Conservation (phyloP, 2,113 vertebrate species). For the Elanus axillaris region DNA sequence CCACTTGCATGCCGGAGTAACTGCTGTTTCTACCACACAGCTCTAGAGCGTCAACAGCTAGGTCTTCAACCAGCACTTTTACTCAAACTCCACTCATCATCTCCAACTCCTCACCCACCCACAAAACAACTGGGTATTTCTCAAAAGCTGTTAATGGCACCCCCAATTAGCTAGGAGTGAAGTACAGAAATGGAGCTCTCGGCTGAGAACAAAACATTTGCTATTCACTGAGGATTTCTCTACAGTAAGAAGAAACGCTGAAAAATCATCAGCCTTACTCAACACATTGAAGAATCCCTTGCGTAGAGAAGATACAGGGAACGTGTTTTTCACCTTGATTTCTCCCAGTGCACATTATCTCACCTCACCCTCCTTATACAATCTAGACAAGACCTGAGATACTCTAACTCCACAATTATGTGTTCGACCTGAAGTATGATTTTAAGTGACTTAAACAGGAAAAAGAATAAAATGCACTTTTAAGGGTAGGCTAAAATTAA, state of each 20-base stretch:
- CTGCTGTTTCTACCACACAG: not conserved
- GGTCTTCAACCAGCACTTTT: not conserved
- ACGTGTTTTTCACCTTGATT: not conserved
- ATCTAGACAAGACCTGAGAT: not conserved
- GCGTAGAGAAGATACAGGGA: not conserved
- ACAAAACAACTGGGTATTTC: not conserved
- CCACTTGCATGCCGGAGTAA: fast-evolving
- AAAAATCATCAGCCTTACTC: not conserved
- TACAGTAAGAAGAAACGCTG: not conserved
- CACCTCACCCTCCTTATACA: not conserved
- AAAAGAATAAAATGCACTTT: not conserved
- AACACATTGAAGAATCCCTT: not conserved
- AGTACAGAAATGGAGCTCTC: not conserved
- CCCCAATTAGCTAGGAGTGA: not conserved
- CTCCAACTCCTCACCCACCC: not conserved
- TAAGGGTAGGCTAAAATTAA: not conserved
- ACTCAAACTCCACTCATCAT: not conserved
- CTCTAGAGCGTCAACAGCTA: not conserved
- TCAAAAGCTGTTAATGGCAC: not conserved
- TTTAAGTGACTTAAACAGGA: not conserved
- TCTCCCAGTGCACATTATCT: not conserved
- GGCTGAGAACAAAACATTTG: not conserved
- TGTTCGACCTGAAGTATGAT: no score
- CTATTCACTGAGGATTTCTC: not conserved
- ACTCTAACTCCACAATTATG: no score